Percentiles rank a stretch among this genome's conserved stretches.
phyloP scores from a whole-genome alignment of 2,888 invertebrate genomes.

The Formica aserva region DNA sequence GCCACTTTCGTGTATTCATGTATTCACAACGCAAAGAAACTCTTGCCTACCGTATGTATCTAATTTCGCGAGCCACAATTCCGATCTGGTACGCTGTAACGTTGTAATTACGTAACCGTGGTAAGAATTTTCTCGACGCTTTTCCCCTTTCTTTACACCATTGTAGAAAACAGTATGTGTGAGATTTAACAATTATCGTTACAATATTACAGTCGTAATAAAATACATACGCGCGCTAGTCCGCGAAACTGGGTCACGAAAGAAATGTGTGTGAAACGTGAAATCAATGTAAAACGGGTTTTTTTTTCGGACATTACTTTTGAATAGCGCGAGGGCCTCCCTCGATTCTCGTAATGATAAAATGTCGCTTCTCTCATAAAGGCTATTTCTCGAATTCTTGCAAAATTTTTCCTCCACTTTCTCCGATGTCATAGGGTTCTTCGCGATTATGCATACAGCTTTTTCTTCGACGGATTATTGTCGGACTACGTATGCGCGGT shows the following conservation, averaged over 20 bases:
- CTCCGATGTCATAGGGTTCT: neutral
- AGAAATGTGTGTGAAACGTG: conserved; percentile 24
- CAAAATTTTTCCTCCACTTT: conserved; percentile 4
- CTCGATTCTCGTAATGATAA: conserved; percentile 2
- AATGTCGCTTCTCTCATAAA: neutral
- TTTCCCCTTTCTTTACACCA: neutral
- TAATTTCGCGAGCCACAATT: conserved; percentile 36
- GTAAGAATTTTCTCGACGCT: conserved; percentile 17
- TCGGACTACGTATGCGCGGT: conserved; percentile 23
- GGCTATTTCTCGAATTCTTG: conserved; percentile 1
- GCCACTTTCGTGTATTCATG: neutral
- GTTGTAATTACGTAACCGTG: conserved; percentile 29
- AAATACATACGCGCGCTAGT: conserved; percentile 9
- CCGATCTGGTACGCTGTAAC: conserved; percentile 21
- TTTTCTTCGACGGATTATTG: conserved; percentile 49
- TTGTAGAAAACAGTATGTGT: conserved; percentile 11
- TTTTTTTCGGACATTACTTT: neutral
- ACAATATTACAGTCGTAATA: conserved; percentile 26
- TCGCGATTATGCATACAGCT: conserved; percentile 37
- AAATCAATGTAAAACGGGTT: conserved; percentile 36
- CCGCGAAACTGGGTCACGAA: conserved; percentile 31
- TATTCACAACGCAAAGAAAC: conserved; percentile 23
- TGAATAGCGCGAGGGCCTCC: neutral
- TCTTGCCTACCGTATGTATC: conserved; percentile 17
- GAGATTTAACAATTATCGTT: conserved; percentile 42